Percentiles rank a stretch among this genome's conserved stretches.
phyloP scores from a whole-genome alignment of 1,140 invertebrate genomes.

The Rhynchophorus ferrugineus region DNA sequence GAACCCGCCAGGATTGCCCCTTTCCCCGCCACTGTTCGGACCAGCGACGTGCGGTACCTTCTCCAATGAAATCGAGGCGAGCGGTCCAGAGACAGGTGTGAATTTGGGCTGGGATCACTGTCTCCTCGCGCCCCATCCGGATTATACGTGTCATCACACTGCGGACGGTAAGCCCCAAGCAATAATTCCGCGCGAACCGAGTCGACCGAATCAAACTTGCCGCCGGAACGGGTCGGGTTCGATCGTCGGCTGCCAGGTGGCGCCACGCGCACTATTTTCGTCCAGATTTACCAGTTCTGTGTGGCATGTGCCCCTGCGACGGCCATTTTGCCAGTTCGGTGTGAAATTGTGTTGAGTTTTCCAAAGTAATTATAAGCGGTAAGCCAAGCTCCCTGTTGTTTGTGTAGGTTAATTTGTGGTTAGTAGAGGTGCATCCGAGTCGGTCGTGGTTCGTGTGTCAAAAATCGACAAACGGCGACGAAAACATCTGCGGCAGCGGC shows the following conservation, averaged over 20 bases:
- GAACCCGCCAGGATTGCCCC: conserved; percentile 7
- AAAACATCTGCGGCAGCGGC: conserved; percentile 34
- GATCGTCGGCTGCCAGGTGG: conserved; percentile 22
- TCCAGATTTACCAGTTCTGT: conserved; percentile 50
- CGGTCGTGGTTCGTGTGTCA: conserved; percentile 5
- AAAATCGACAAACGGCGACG: conserved; percentile 8
- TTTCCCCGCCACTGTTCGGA: conserved; percentile 5
- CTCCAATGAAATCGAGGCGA: conserved; percentile 9
- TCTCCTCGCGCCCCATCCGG: conserved; percentile 6
- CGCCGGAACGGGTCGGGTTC: background rate
- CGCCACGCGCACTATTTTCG: conserved; percentile 22
- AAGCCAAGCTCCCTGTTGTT: conserved; percentile 33
- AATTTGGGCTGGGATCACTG: conserved; percentile 22
- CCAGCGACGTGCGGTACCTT: conserved; percentile 14
- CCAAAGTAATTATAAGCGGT: conserved; percentile 42
- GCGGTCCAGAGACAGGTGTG: conserved; percentile 13
- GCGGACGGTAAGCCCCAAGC: conserved; percentile 26
- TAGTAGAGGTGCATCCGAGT: conserved; percentile 8
- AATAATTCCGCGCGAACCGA: background rate
- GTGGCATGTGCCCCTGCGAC: conserved; percentile 59
- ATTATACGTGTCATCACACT: conserved; percentile 18
- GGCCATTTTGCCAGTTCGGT: conserved; percentile 61
- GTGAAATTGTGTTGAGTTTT: conserved; percentile 53
- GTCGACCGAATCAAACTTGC: conserved; percentile 6
- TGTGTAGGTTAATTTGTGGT: conserved; percentile 23